These are phyloP conservation scores for Chydorus sphaericus DNA, from an alignment of 2,888 invertebrate genomes.

Conservation along the genomic window DNA sequence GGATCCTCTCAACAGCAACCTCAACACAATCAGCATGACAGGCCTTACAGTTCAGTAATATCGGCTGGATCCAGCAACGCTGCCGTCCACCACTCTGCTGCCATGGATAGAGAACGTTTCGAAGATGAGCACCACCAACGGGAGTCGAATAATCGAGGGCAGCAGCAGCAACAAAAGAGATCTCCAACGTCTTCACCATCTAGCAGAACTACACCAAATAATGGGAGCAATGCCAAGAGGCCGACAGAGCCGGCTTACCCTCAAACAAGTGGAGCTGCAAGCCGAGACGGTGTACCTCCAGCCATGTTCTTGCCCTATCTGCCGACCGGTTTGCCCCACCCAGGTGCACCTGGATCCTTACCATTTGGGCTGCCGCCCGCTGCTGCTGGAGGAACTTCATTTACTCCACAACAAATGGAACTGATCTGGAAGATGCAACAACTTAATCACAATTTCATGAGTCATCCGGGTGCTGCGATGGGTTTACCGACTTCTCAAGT, in stretches of 20 bases:
- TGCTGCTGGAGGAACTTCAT: neutral
- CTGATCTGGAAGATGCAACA: slow-evolving; percentile 9
- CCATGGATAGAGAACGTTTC: neutral
- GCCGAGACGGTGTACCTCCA: neutral
- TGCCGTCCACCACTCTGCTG: neutral
- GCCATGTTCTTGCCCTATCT: neutral
- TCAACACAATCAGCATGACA: neutral
- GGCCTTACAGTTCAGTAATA: slow-evolving; percentile 3
- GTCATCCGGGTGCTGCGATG: neutral
- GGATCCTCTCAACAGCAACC: neutral
- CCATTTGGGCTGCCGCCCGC: neutral
- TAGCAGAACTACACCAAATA: too few species aligned
- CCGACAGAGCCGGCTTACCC: neutral
- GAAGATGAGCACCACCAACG: neutral
- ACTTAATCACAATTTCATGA: neutral
- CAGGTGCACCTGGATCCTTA: neutral
- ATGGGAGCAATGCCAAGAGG: neutral
- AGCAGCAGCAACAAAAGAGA: too few species aligned
- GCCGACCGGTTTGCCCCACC: neutral
- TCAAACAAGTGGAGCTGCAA: neutral
- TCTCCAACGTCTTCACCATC: neutral
- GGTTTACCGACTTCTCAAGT: too few species aligned
- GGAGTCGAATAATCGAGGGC: neutral
- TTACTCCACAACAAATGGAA: neutral
- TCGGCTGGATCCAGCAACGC: slow-evolving; percentile 1